Evolutionary conservation across 1,140 invertebrate species (phyloP), one percentile per base, ranked within the genome.

Genomic region (Drosophila triauraria): DNA sequence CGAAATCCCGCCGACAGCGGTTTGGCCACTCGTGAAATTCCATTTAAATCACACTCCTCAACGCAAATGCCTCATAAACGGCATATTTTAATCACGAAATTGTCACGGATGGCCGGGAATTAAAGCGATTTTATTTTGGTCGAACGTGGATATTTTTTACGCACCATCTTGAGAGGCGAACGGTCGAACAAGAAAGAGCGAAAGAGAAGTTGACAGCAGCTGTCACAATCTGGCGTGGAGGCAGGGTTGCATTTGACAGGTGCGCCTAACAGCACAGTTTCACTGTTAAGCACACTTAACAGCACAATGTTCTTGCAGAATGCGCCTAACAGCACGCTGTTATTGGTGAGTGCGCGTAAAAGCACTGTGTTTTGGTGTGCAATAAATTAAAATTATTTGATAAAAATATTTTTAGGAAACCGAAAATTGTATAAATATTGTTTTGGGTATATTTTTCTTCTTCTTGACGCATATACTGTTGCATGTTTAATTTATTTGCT

Each of bases 111-210:
- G 82, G 56, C 68, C 62, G 42, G 60, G 50, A 78, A 82, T 76
- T 72, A 27, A 50, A 51, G 25, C 46, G 90, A 92, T 88, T 92
- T 83, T 72, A 91, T 71, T 85, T 80, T 51, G 35, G 42, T 63
- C 69, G 40, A 60, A 77, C 63, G 68, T 59, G 68, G 38, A 83
- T 20, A 83, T 20, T 50, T 69, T 59, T 27, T 46, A 86, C 84
- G 63, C 67, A 92, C 91, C 91, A 92, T 92, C 85, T 92, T 91
- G 72, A 65, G 70, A 71, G 80, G 87, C 91, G 91, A 92, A 92
- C 82, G 77, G 80, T 82, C 56, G 72, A 74, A 92, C 70, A 91
- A 92, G 85, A 92, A 91, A 87, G 86, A 91, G 82, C 69, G 85
- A 79, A 63, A 81, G 54, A 64, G 71, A 69, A 25, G 71, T 67